A percentile compares a stretch with the other conserved stretches of the same genome.
Evolutionary conservation across 2,888 invertebrate genomes (phyloP).

Genomic region (Epistrophe eligans): DNA sequence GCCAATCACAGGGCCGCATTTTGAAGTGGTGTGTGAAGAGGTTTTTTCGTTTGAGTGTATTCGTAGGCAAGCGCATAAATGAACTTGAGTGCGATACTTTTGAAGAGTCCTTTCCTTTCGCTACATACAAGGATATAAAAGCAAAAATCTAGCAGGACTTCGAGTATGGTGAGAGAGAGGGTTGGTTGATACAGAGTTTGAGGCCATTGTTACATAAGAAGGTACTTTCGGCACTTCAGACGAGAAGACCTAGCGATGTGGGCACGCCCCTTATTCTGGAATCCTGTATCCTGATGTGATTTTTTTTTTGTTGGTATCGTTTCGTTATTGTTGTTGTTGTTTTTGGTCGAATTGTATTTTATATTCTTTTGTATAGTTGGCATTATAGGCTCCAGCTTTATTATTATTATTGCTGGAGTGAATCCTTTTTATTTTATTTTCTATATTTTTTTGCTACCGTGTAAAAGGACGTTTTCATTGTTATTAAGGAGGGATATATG

Average conservation of each 20-base stretch:
- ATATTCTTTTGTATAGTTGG: constrained; percentile 55
- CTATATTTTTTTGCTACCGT: constrained; percentile 8
- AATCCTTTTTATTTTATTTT: constrained; percentile 58
- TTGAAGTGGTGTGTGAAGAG: constrained; percentile 75
- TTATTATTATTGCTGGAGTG: constrained; percentile 72
- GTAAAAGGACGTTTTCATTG: constrained; percentile 67
- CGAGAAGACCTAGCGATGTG: constrained; percentile 37
- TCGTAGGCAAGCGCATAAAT: constrained; percentile 75
- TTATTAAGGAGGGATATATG: constrained; percentile 71
- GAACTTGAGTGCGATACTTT: constrained; percentile 72
- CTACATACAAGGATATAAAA: not conserved
- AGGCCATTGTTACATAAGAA: constrained; percentile 74
- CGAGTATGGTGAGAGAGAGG: constrained; percentile 25
- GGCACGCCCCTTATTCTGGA: constrained; percentile 74
- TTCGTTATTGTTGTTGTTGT: constrained; percentile 11
- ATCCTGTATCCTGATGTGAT: constrained; percentile 55
- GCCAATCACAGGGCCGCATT: constrained; percentile 62
- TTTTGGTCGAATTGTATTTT: constrained; percentile 22
- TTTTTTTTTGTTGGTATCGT: not conserved
- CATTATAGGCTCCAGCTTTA: constrained; percentile 75
- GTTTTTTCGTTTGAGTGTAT: constrained; percentile 59
- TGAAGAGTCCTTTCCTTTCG: constrained; percentile 68
- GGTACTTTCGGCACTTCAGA: constrained; percentile 67
- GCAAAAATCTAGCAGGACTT: constrained; percentile 40
- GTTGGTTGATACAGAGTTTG: constrained; percentile 57